Evolutionary conservation across 2,888 invertebrate genomes (phyloP), one percentile per base, ranked within the genome.

Genomic region (Hipparchia semele): DNA sequence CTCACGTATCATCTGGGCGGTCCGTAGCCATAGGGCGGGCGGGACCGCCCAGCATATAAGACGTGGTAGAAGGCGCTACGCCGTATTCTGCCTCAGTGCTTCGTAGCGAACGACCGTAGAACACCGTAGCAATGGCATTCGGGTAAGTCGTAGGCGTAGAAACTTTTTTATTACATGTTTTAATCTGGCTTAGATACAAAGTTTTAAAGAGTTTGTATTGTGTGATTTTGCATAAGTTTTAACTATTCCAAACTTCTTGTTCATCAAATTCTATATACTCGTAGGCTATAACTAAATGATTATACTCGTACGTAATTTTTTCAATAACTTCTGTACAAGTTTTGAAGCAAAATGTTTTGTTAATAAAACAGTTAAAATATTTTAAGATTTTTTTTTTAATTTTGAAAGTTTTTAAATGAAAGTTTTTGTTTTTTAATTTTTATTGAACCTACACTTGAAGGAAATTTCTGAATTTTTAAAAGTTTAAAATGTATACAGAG

Each of bases 11-110:
- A 64, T 64, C 33, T 82, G 88, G 83, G 85, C 85, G 84, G 82
- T 76, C 76, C 79, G 80, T 81, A 81, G 85, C 76, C 78, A 80
- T 80, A 81, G 86, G 84, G 84, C 83, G 85, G 81, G 73, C 75
- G 75, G 72, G 79, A 79, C 82, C 83, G 81, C 81, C 82, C 84
- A 79, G 79, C 54, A 88, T 90, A 91, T 89, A 91, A 91, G 84
- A 56, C 46, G 46, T 7, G 7, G 54, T 45, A 54, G 84, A 80
- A 76, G 77, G 53, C 76, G 80, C 80, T 80, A 77, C 82, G 79
- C 77, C 80, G 76, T 81, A 81, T 81, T 82, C 75, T 72, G 84
- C 83, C 82, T 86, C 87, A 79, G 79, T 79, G 84, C 81, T 81
- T 81, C 75, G 75, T 74, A 77, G 76, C 77, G 72, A 69, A 71